A percentile compares a stretch with the other conserved stretches of the same genome.
Evolutionary conservation across 2,888 invertebrate genomes (phyloP).

Genomic region (Nephrocerus scutellatus): DNA sequence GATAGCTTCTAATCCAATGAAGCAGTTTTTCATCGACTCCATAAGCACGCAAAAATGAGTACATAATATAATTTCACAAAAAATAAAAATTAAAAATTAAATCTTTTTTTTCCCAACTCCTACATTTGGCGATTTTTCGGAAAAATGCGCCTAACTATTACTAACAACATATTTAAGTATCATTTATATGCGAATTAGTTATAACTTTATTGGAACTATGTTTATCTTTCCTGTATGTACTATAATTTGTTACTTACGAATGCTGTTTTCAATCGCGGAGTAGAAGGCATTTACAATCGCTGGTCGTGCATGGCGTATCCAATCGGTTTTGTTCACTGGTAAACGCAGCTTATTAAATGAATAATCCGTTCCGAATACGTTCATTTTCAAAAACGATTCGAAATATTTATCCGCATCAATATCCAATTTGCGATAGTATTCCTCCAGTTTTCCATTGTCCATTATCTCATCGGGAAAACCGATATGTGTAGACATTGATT

Average conservation of each 20-base stretch:
- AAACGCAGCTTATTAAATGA: constrained; percentile 69
- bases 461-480: constrained; percentile 88
- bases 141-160: neutral
- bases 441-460: constrained; percentile 69
- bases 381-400: constrained; percentile 68
- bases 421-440: constrained; percentile 71
- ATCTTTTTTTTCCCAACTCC: neutral
- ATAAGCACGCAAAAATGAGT: too few species aligned
- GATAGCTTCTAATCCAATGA: too few species aligned
- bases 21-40: too few species aligned
- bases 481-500: constrained; percentile 80
- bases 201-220: too few species aligned
- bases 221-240: too few species aligned
- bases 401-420: constrained; percentile 64
- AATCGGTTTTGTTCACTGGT: constrained; percentile 77
- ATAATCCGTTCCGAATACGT: constrained; percentile 72
- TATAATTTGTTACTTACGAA: constrained; percentile 58
- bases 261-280: constrained; percentile 77
- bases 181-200: too few species aligned
- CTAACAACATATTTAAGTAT: too few species aligned
- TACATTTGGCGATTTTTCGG: neutral
- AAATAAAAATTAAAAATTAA: constrained; percentile 2
- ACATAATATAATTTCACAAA: constrained; percentile 5
- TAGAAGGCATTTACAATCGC: constrained; percentile 83
- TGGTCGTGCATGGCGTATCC: constrained; percentile 76